Conservation (phyloP, 37 sponge, comb jelly and placozoan genomes). For the Mnemiopsis leidyi region DNA sequence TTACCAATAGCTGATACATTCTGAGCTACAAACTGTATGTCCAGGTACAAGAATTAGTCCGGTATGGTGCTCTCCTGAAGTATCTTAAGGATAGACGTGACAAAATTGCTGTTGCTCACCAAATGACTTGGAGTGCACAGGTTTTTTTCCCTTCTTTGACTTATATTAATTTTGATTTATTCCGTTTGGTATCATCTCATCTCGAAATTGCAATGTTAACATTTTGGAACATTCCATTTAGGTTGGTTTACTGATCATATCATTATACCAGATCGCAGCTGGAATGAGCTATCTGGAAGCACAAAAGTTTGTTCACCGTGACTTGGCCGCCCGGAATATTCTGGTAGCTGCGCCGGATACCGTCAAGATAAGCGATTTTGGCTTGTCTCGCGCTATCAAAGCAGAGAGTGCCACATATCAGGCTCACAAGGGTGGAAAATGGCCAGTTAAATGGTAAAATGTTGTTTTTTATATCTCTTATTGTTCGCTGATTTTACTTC, state of each 20-base stretch:
- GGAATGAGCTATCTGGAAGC: slow-evolving; percentile 91
- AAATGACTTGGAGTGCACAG: slow-evolving; percentile 91
- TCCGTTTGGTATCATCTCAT: too few relatives aligned
- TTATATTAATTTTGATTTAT: too few relatives aligned
- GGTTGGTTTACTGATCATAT: background rate
- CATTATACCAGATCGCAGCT: slow-evolving; percentile 54
- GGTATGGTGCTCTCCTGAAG: slow-evolving; percentile 80
- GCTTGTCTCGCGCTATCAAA: slow-evolving; percentile 90
- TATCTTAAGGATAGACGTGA: slow-evolving; percentile 74
- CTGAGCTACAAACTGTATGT: too few relatives aligned
- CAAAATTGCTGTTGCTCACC: slow-evolving; percentile 68
- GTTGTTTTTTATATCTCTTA: too few relatives aligned
- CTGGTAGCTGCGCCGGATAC: slow-evolving; percentile 71
- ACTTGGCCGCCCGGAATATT: too few relatives aligned
- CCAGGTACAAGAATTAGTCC: slow-evolving; percentile 83
- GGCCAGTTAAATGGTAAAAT: slow-evolving; percentile 99
- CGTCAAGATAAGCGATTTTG: slow-evolving; percentile 99
- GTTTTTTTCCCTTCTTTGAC: too few relatives aligned
- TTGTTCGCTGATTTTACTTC: too few relatives aligned
- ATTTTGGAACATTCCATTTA: too few relatives aligned
- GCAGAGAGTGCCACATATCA: slow-evolving; percentile 93
- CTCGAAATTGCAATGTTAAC: too few relatives aligned
- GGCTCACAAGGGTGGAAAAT: slow-evolving; percentile 92
- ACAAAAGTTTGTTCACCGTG: slow-evolving; percentile 91
- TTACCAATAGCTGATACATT: too few relatives aligned